Base-by-base conservation (phyloP, 2,888 invertebrate genomes). In the Tenthredo mesomela region DNA sequence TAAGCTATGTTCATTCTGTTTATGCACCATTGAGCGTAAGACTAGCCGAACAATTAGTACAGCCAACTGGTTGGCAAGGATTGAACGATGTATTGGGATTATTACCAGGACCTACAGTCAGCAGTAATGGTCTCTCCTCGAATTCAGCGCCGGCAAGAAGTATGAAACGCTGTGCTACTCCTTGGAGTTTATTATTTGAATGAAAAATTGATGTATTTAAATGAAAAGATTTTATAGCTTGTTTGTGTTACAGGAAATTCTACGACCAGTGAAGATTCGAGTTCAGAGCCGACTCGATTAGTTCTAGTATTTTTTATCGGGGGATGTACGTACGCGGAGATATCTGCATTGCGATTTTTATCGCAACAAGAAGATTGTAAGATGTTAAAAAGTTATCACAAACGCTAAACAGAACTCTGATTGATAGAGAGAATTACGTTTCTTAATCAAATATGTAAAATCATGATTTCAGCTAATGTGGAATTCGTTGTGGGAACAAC, bases 261-360 rank as follows among this genome's bases (percentile, higher is more conserved):
- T 3, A 91, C 93, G 47, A 92, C 93, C 5, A 94, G 93, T 85
- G 93, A 93, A 87, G 93, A 93, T 83, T 94, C 94, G 10, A 90
- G 88, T 86, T 90, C 93, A 82, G 91, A 96, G 88, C 95, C 95
- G 61, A 95, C 96, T 0, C 94, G 95, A 87, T 96, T 98, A 2
- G 96, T 98, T 10, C 94, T 99, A 0, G 98, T 99, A 0, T 98
- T 99, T 93, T 99, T 99, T 92, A 96, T 99, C 21, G 99, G 99
- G 5, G 99, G 99, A 0, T 98, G 99, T 92, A 99, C 99, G 0
- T 98, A 97, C 94, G 98, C 99, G 1, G 99, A 99, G 94, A 96
- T 97, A 89, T 96, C 97, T 0, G 97, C 97, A 0, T 91, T 97
- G 12, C 94, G 97, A 85, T 96, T 96, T 89, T 94, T 97, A 29